A percentile compares a stretch with the other conserved stretches of the same genome.
Conservation (phyloP, 2,113 vertebrate species). For the Tragelaphus imberbis region DNA sequence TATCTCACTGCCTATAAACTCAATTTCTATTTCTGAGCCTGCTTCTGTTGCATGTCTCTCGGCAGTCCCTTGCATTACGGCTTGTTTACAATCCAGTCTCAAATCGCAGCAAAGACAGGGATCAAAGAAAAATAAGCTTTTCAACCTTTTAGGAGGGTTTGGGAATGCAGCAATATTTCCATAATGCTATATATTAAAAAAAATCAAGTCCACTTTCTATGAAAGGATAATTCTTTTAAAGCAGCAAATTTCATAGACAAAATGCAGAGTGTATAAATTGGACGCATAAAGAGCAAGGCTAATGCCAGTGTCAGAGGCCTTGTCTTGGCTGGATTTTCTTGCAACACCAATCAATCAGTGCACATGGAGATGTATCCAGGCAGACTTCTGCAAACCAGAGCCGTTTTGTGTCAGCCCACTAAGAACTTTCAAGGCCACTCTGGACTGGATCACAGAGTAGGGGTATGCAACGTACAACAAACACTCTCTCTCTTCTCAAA, state of each 20-base stretch:
- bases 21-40: slow-evolving; percentile 75
- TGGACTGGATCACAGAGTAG: background rate
- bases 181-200: background rate
- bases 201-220: background rate
- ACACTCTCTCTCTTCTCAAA: background rate
- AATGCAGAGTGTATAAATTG: background rate
- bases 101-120: slow-evolving; percentile 32
- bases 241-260: background rate
- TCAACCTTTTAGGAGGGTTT: background rate
- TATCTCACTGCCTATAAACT: slow-evolving; percentile 77
- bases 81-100: slow-evolving; percentile 46
- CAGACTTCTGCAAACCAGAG: background rate
- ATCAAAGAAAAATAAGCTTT: background rate
- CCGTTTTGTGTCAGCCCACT: background rate
- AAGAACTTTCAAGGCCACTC: background rate
- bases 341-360: background rate
- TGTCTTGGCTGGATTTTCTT: background rate
- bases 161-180: background rate
- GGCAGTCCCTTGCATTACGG: slow-evolving; percentile 64
- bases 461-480: background rate
- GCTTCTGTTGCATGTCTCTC: slow-evolving; percentile 65
- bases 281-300: background rate
- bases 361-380: background rate
- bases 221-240: background rate
- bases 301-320: background rate